Evolutionary conservation across 2,888 invertebrate genomes (phyloP), one percentile per base, ranked within the genome.

Genomic region (Diadegma fenestrale): DNA sequence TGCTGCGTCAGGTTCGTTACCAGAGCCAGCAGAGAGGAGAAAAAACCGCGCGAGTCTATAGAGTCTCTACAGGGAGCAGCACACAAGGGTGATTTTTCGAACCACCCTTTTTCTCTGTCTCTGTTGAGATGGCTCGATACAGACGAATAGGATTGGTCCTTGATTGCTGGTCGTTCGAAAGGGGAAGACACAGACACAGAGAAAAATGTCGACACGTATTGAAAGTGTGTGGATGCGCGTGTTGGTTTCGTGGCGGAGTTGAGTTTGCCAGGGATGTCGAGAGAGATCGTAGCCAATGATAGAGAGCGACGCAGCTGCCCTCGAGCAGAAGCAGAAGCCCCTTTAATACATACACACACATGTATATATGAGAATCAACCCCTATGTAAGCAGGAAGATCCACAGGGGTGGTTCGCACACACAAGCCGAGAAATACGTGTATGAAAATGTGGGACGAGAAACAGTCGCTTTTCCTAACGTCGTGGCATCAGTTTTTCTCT

Each of bases 261-360:
- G 89, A 90, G 89, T 89, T 86, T 84, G 82, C 80, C 80, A 77
- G 92, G 92, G 91, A 92, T 89, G 87, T 86, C 89, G 88, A 88
- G 87, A 88, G 87, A 93, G 93, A 93, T 93, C 92, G 92, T 90
- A 91, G 92, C 93, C 93, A 94, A 93, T 94, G 93, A 94, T 94
- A 93, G 91, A 80, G 87, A 76, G 69, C 68, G 76, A 89, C 91
- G 90, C 93, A 92, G 92, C 93, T 93, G 93, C 91, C 91, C 89
- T 84, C 84, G 88, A 86, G 87, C 84, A 64, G 73, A 73, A 84
- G 73, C 83, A 73, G 72, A 77, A 72, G 75, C 77, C 73, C 64
- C 77, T 43, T 58, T 69, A 51, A 63, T 69, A 69, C 51, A 45
- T 82, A 64, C 37, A 68, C 68, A 26, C n/a, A 68, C n/a, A n/a